These are phyloP conservation scores for Hoplodrina ambigua DNA, from an alignment of 2,888 invertebrate species.

Conservation along the genomic window DNA sequence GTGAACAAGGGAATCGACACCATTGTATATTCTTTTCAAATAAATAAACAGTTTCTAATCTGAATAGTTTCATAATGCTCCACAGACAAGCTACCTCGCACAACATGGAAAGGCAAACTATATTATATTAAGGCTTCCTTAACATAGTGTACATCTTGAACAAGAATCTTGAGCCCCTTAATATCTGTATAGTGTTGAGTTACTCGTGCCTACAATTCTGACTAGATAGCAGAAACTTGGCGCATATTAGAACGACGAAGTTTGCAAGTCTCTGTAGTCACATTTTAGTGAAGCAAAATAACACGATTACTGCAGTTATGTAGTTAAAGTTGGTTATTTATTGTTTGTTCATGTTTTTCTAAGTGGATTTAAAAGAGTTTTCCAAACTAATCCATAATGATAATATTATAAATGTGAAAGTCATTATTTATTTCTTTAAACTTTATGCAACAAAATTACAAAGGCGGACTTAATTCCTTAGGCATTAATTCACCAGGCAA, in stretches of 20 bases:
- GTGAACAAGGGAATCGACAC: too few relatives aligned
- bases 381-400: too few relatives aligned
- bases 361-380: neutral
- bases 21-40: too few relatives aligned
- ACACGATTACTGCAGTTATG: conserved; percentile 32
- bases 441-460: too few relatives aligned
- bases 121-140: neutral
- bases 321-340: conserved; percentile 11
- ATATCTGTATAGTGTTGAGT: conserved; percentile 4
- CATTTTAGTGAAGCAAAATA: conserved; percentile 33
- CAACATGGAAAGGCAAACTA: neutral
- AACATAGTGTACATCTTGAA: conserved; percentile 9
- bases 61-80: too few relatives aligned
- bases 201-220: conserved; percentile 37
- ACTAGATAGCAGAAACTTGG: conserved; percentile 45
- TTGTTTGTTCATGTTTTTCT: neutral
- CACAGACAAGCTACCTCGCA: too few relatives aligned
- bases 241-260: conserved; percentile 36
- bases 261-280: conserved; percentile 46
- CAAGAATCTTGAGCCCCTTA: conserved; percentile 13
- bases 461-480: too few relatives aligned
- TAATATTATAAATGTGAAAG: too few relatives aligned
- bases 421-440: too few relatives aligned
- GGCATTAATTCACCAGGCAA: too few relatives aligned
- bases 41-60: too few relatives aligned